Conservation (phyloP, 2,113 vertebrate species). For the Laticauda laticaudata region DNA sequence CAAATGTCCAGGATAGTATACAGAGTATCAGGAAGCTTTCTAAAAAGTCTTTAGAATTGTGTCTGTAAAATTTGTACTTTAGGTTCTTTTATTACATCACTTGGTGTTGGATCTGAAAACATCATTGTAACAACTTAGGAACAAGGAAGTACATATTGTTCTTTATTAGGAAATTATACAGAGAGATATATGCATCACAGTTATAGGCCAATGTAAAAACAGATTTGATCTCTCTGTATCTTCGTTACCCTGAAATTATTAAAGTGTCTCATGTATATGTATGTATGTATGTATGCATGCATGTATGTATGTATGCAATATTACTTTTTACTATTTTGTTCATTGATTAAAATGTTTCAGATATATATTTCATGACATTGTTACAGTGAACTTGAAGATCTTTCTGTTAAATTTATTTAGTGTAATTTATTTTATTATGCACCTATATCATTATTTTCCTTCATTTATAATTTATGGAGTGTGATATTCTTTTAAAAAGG, state of each 20-base stretch:
- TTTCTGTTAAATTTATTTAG: neutral
- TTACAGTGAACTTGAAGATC: neutral
- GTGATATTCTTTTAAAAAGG: neutral
- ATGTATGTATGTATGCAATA: too few species aligned
- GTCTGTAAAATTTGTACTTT: neutral
- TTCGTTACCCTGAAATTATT: neutral
- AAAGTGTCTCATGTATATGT: neutral
- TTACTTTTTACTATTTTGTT: neutral
- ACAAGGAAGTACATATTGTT: constrained; percentile 17
- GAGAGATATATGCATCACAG: neutral
- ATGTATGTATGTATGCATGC: too few species aligned
- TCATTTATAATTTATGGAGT: neutral
- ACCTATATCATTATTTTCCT: neutral
- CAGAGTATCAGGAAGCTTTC: neutral
- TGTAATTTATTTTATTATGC: neutral
- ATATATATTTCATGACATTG: neutral
- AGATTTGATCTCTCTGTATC: neutral
- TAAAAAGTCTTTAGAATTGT: neutral
- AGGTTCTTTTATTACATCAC: neutral
- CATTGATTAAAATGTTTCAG: neutral
- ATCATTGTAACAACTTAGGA: neutral
- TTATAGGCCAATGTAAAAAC: neutral
- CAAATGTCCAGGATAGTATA: neutral
- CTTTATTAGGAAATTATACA: neutral
- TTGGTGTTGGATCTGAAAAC: neutral